Base-by-base conservation (phyloP, 2,888 invertebrate genomes). In the Drosophila meridiana region DNA sequence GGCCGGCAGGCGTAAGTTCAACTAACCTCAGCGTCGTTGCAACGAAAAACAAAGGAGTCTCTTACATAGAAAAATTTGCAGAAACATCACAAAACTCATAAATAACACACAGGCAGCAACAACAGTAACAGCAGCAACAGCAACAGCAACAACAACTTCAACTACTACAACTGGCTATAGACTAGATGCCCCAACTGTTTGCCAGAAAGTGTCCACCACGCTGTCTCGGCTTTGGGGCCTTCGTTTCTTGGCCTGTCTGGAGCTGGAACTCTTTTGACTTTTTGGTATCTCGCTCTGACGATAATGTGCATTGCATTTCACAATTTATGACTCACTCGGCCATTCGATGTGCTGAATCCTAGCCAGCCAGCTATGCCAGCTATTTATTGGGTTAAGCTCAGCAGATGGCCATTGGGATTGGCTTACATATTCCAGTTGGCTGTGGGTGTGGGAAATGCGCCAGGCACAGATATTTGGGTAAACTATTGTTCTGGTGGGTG, bases 41-140 rank as follows among this genome's bases (percentile, higher is more conserved):
- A 45, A 2, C 42, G 43, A 42, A 71, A 78, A 72, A 53, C 71
- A 62, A 82, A 79, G 68, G 53, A 69, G 73, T 53, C 64, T 68
- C 74, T 74, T 85, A 80, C 90, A 85, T 88, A 85, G 90, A 89
- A 89, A 87, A 90, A 87, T 90, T 87, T 90, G 89, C 89, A 90
- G 87, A 77, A 89, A 87, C 89, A 91, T 91, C 91, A 79, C 89
- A 85, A 91, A 82, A 85, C 90, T 87, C 87, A 91, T 90, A 91
- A 91, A 90, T 91, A 85, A 91, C 87, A 50, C 45, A 67, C 42
- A 32, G 30, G 30, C 60, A 50, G 60, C 60, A 77, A 73, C 69
- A 62, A 50, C 61, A 53, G 43, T 68, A 70, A 59, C 69, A 32
- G 30, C 79, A 50, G 14, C 69, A 45, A n/a, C 47, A 38, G 13